Evolutionary conservation across 1,140 invertebrate genomes (phyloP).

Genomic region (Drosophila prosaltans): DNA sequence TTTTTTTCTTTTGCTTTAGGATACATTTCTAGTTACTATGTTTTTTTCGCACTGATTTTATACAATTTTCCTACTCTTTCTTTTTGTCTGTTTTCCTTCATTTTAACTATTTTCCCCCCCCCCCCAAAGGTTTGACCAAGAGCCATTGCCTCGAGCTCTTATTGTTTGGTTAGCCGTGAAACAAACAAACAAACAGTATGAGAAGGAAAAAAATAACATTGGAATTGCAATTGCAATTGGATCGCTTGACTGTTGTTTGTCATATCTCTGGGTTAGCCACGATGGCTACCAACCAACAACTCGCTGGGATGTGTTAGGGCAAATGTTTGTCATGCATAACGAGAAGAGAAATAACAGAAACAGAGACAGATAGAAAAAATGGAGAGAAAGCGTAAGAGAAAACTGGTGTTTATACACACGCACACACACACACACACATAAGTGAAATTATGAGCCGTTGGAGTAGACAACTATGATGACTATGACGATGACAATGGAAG

Average conservation of each 20-base stretch:
- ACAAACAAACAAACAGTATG: slow-evolving; percentile 3
- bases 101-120: not conserved
- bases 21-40: too few relatives aligned
- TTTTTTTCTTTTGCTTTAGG: too few relatives aligned
- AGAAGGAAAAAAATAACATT: slow-evolving; percentile 24
- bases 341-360: slow-evolving; percentile 5
- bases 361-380: not conserved
- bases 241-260: slow-evolving; percentile 54
- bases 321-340: slow-evolving; percentile 50
- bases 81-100: not conserved
- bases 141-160: slow-evolving; percentile 24
- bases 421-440: slow-evolving; percentile 14
- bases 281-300: not conserved
- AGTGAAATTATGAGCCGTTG: slow-evolving; percentile 72
- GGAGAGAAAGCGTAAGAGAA: slow-evolving; percentile 18
- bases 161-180: slow-evolving; percentile 52
- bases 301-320: slow-evolving; percentile 39
- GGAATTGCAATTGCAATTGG: slow-evolving; percentile 66
- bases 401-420: slow-evolving; percentile 30
- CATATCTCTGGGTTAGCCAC: slow-evolving; percentile 36
- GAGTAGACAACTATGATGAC: slow-evolving; percentile 51
- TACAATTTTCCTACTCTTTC: not conserved
- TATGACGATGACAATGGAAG: slow-evolving; percentile 23
- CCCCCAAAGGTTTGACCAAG: not conserved
- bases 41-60: not conserved